Conservation (phyloP, 2,797 vertebrate genomes). For the Pampus argenteus region DNA sequence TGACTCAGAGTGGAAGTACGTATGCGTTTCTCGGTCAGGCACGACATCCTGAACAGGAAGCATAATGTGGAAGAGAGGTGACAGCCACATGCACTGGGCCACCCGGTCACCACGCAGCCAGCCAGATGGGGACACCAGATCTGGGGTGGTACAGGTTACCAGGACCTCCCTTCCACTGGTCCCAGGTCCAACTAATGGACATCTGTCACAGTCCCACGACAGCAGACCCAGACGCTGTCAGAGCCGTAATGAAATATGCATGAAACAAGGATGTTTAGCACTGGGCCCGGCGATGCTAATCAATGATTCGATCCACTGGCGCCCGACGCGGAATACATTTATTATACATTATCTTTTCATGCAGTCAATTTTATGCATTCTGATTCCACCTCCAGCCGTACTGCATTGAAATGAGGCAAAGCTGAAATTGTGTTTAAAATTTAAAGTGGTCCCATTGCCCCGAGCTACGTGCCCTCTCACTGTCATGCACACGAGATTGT, state of each 20-base stretch:
- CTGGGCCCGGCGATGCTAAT: constrained; percentile 66
- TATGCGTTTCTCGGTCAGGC: constrained; percentile 10
- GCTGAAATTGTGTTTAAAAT: constrained; percentile 78
- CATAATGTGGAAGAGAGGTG: constrained; percentile 48
- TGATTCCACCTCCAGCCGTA: constrained; percentile 68
- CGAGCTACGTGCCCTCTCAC: constrained; percentile 66
- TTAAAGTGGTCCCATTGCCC: constrained; percentile 74
- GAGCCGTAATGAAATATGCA: constrained; percentile 85
- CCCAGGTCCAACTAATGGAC: constrained; percentile 80
- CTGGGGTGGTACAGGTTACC: constrained; percentile 71
- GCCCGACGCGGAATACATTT: constrained; percentile 73
- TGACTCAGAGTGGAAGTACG: not conserved
- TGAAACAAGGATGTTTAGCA: constrained; percentile 82
- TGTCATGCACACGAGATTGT: constrained; percentile 57
- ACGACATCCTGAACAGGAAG: constrained; percentile 41
- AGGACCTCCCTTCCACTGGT: constrained; percentile 70
- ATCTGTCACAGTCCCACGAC: constrained; percentile 86
- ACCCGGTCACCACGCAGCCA: constrained; percentile 31
- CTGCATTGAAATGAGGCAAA: constrained; percentile 72
- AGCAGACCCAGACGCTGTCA: constrained; percentile 73
- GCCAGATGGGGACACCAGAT: constrained; percentile 83
- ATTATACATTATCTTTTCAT: constrained; percentile 81
- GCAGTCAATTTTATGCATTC: constrained; percentile 81
- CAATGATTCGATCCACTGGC: constrained; percentile 81
- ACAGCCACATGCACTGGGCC: constrained; percentile 47